Evolutionary conservation across 2,888 invertebrate species (phyloP), one percentile per base, ranked within the genome.

Genomic region (Thumatha senex): DNA sequence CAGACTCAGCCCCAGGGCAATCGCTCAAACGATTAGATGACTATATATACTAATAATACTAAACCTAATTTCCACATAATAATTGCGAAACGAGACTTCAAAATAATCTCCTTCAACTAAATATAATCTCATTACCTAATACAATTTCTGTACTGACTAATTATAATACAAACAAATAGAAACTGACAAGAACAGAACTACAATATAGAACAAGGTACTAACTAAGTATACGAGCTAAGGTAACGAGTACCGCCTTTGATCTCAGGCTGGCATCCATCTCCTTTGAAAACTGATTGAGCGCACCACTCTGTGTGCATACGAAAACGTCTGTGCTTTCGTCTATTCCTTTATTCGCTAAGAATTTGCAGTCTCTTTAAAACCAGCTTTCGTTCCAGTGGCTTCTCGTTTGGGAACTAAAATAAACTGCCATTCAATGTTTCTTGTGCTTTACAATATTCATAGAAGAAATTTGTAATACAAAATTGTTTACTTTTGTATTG

Each of bases 221-320:
- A 67, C 65, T 69, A 65, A 69, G 58, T 69, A 48, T 69, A 66
- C 45, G 51, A 15, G 51, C 59, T 49, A 57, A 67, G 66, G 74
- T 80, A 79, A 80, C 77, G 80, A 80, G 76, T 73, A 67, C 67
- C 65, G 72, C 76, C 86, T 87, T 86, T 87, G 86, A 86, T 84
- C 84, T 80, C 68, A 58, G 70, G 56, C 48, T 69, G 70, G 64
- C 76, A 75, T 78, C 76, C 79, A 75, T 79, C 79, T 82, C 80
- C 89, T 87, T 87, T 87, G 86, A 84, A 76, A 84, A 75, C 85
- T 89, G 89, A 89, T 89, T 89, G 89, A 88, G 87, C 86, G 82
- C 80, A 83, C 80, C 79, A 72, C 79, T 80, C 81, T 84, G 78
- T 87, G 82, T 86, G 88, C 89, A 87, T 86, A 87, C 84, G 86